phyloP scores from a whole-genome alignment of 2,113 vertebrate species.

The Orthonyx spaldingii region DNA sequence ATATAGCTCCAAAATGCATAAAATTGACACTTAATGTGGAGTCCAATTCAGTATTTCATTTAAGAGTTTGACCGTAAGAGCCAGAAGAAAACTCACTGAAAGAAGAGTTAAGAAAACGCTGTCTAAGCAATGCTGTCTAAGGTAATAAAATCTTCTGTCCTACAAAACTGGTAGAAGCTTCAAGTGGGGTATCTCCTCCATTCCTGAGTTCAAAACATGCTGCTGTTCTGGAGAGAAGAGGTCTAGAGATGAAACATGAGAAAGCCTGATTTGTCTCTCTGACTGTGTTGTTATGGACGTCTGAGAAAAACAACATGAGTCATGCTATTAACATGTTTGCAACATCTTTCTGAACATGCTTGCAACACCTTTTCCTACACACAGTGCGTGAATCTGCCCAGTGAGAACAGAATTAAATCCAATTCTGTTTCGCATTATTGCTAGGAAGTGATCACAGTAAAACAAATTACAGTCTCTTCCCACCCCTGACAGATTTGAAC shows the following conservation, averaged over 20 bases:
- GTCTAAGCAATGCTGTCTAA: not conserved
- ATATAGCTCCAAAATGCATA: not conserved
- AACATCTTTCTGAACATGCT: not conserved
- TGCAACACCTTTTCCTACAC: not conserved
- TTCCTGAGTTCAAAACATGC: not conserved
- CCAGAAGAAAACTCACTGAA: not conserved
- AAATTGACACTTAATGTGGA: not conserved
- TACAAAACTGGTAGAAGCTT: not conserved
- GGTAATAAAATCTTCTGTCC: not conserved
- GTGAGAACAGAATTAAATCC: not conserved
- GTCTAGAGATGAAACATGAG: not conserved
- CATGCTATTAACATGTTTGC: not conserved
- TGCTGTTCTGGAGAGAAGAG: not conserved
- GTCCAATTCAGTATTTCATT: not conserved
- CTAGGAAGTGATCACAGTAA: not conserved
- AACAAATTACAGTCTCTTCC: not conserved
- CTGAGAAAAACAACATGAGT: constrained; percentile 14
- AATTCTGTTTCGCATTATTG: not conserved
- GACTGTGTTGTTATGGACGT: not conserved
- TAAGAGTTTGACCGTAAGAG: not conserved
- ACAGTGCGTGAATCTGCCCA: not conserved
- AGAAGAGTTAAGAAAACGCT: not conserved
- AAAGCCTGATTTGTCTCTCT: not conserved
- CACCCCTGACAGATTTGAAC: not conserved
- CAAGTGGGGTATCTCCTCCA: not conserved